Base-by-base conservation (phyloP, 2,797 vertebrate genomes). In the Linurgus olivaceus region DNA sequence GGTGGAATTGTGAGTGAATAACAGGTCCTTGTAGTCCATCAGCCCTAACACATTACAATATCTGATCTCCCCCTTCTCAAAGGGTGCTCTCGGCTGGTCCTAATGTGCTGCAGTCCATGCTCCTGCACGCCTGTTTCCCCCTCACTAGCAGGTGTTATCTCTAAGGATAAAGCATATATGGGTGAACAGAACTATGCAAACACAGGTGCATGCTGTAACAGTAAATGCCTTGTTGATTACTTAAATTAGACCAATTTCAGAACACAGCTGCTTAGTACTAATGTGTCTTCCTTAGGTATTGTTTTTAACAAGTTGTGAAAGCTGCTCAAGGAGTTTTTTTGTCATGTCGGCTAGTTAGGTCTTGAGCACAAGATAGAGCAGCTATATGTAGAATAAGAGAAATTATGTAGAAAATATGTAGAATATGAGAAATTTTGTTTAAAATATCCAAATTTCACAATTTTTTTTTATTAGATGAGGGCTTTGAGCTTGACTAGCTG, bases 161-260 rank as follows among this genome's bases (percentile, higher is more conserved):
- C 47, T 48, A 48, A 70, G 24, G 28, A 11, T 87, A 45, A 91
- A 48, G 18, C 18, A 35, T 50, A 19, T 19, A 10, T 45, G 62
- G 76, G 70, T 86, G 77, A 95, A 52, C n/a, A 71, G 31, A 75
- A 38, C 24, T 44, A 25, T 42, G 40, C 17, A 83, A 82, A 72
- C 63, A 80, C 85, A 86, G 72, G 70, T 94, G 91, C 33, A 29
- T 44, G 51, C 47, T 65, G 6, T 78, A 94, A 80, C 20, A 83
- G 16, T 75, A 83, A 94, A 86, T 44, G 19, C 38, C 73, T 78
- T 62, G 57, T 68, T 94, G 52, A 71, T 83, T 88, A 45, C 66
- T 84, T 90, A 91, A 95, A 95, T 83, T 77, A 93, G 68, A 68
- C 28, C 28, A 61, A 86, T 90, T 90, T 94, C 29, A 72, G 58